These are phyloP conservation scores for Dugesia japonica DNA, from an alignment of 2,888 invertebrate genomes.

Conservation along the genomic window DNA sequence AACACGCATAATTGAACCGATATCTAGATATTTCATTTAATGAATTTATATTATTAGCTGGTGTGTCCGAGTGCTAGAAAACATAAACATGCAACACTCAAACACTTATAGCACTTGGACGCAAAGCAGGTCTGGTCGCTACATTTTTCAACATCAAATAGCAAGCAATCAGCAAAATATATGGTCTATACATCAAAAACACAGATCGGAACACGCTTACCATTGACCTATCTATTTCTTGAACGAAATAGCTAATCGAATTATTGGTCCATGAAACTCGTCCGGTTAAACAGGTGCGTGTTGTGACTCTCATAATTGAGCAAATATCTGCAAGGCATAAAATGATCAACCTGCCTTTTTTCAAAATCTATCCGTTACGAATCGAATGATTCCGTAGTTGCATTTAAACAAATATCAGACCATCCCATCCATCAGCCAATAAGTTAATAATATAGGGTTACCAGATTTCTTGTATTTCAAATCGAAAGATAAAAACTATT, in stretches of 20 bases:
- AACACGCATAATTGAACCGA: slow-evolving; percentile 95
- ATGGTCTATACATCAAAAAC: slow-evolving; percentile 16
- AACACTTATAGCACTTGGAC: slow-evolving; percentile 3
- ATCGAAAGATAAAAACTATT: no score
- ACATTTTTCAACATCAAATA: background rate
- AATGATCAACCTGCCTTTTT: slow-evolving; percentile 7
- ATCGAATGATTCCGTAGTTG: background rate
- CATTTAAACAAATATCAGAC: background rate
- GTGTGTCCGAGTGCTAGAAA: slow-evolving; percentile 37
- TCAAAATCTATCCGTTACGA: background rate
- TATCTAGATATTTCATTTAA: slow-evolving; percentile 53
- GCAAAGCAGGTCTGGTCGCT: background rate
- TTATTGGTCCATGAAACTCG: slow-evolving; percentile 98
- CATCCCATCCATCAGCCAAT: no score
- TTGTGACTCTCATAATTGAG: slow-evolving; percentile 91
- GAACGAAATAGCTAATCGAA: slow-evolving; percentile 92
- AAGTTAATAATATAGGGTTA: no score
- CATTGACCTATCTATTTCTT: slow-evolving; percentile 79
- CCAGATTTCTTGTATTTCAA: no score
- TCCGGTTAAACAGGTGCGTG: slow-evolving; percentile 62
- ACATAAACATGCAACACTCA: slow-evolving; percentile 29
- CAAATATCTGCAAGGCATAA: slow-evolving; percentile 61
- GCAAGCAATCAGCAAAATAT: slow-evolving; percentile 20
- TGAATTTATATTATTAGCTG: background rate
- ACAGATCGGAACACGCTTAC: slow-evolving; percentile 39